phyloP scores from a whole-genome alignment of 2,888 invertebrate genomes.

The Meghimatium bilineatum region DNA sequence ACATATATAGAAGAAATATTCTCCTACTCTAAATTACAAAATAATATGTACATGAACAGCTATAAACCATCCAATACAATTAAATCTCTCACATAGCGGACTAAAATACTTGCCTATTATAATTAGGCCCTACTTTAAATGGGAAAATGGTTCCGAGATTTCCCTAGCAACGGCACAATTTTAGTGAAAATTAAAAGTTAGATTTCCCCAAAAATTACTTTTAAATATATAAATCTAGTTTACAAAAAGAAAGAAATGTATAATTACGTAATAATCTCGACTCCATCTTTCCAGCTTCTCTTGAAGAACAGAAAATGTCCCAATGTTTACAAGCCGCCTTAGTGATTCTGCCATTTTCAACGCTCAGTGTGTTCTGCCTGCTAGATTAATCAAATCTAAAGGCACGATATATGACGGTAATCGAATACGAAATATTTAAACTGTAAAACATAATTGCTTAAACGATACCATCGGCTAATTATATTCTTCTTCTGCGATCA shows the following conservation, averaged over 20 bases:
- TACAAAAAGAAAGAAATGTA: not conserved
- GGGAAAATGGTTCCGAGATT: not conserved
- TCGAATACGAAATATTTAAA: not conserved
- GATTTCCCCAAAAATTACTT: not conserved
- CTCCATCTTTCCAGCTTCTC: conserved; percentile 76
- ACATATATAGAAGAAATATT: no score
- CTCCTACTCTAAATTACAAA: no score
- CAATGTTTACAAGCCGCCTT: conserved; percentile 74
- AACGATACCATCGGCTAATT: no score
- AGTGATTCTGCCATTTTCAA: conserved; percentile 76
- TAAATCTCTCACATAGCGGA: not conserved
- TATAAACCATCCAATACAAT: no score
- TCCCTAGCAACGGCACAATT: conserved; percentile 46
- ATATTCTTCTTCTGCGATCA: no score
- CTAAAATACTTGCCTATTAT: not conserved
- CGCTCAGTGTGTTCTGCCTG: conserved; percentile 48
- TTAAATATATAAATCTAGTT: not conserved
- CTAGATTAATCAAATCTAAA: not conserved
- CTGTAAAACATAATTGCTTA: not conserved
- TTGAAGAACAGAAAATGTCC: conserved; percentile 74
- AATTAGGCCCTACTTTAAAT: not conserved
- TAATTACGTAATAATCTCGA: conserved; percentile 75
- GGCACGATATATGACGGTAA: not conserved
- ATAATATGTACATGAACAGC: no score
- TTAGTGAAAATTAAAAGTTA: conserved; percentile 3